A percentile compares a stretch with the other conserved stretches of the same genome.
phyloP scores from a whole-genome alignment of 2,888 invertebrate genomes.

The Heliconius aoede region DNA sequence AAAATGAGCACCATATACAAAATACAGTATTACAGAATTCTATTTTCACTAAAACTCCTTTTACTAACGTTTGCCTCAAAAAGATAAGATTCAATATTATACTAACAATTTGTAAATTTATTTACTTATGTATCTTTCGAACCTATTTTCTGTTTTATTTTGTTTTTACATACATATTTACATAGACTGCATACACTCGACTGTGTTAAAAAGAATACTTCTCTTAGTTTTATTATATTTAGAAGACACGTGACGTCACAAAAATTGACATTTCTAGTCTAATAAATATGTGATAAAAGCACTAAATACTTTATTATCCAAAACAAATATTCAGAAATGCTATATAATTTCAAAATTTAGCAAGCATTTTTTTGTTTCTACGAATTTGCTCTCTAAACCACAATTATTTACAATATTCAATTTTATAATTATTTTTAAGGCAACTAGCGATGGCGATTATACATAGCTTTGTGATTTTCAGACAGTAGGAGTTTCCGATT shows the following conservation, averaged over 20 bases:
- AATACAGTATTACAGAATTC: not conserved
- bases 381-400: not conserved
- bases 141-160: not conserved
- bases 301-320: not conserved
- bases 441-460: not conserved
- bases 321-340: not conserved
- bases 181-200: not conserved
- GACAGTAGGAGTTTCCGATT: not conserved
- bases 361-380: not conserved
- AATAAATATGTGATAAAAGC: not conserved
- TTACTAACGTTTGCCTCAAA: not conserved
- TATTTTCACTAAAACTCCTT: not conserved
- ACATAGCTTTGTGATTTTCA: not conserved
- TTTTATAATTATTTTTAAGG: not conserved
- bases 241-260: not conserved
- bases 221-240: not conserved
- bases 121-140: not conserved
- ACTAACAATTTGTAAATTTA: not conserved
- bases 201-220: not conserved
- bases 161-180: not conserved
- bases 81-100: too few species aligned
- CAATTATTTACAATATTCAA: constrained; percentile 1
- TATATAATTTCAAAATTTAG: not conserved
- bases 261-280: not conserved
- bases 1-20: constrained; percentile 2